Percentiles rank a stretch among this genome's conserved stretches.
Evolutionary conservation across 2,888 invertebrate genomes (phyloP).

Genomic region (Thumatha senex): DNA sequence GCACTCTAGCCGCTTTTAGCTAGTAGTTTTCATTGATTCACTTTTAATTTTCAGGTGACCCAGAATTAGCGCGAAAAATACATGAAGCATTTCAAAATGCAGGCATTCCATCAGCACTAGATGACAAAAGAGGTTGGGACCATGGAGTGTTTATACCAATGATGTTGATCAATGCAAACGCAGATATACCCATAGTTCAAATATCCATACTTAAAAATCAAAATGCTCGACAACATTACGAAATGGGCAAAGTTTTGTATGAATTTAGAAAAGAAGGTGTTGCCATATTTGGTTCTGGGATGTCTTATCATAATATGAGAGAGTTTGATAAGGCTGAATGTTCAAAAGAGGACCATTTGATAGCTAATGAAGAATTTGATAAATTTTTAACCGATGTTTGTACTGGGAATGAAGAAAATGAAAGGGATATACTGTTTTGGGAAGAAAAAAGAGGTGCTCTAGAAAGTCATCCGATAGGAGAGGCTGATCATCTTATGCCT

Average conservation of each 20-base stretch:
- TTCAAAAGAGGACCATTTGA: background rate
- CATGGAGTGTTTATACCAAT: conserved; percentile 60
- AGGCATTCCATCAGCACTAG: conserved; percentile 41
- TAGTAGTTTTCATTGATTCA: background rate
- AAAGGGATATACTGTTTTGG: conserved; percentile 39
- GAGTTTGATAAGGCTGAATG: conserved; percentile 12
- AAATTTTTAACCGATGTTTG: conserved; percentile 24
- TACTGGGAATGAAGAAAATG: conserved; percentile 42
- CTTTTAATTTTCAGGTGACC: conserved; percentile 24
- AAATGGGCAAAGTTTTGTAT: conserved; percentile 46
- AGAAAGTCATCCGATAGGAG: conserved; percentile 42
- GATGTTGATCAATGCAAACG: conserved; percentile 53
- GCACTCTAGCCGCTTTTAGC: background rate
- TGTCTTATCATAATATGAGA: conserved; percentile 41
- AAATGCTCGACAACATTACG: conserved; percentile 44
- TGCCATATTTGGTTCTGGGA: conserved; percentile 53
- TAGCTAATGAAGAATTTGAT: conserved; percentile 27
- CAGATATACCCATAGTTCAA: conserved; percentile 53
- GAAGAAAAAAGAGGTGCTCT: conserved; percentile 31
- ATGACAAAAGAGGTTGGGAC: conserved; percentile 54
- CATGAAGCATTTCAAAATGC: conserved; percentile 44
- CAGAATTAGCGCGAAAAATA: conserved; percentile 43
- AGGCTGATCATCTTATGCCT: conserved; percentile 57
- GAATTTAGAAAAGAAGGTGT: conserved; percentile 48
- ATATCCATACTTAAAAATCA: conserved; percentile 51